Evolutionary conservation across 2,888 invertebrate genomes (phyloP).

Genomic region (Phasia obesa): DNA sequence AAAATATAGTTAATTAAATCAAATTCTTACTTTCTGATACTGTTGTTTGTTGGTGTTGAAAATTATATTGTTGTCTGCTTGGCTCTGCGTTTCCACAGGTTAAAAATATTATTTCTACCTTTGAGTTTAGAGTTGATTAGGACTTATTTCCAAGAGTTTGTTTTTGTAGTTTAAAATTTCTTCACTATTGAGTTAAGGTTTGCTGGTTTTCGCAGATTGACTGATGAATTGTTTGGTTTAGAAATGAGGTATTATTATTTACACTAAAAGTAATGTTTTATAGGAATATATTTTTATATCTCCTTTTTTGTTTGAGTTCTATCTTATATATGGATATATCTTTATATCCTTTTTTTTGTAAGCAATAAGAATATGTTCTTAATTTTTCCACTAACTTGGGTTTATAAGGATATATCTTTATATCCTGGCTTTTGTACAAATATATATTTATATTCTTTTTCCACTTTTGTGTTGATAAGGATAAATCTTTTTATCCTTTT

Average conservation of each 20-base stretch:
- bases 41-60: background rate
- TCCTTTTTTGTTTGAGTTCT: too few species aligned
- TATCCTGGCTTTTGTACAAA: background rate
- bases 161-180: background rate
- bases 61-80: conserved; percentile 1
- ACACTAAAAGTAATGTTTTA: too few species aligned
- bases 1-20: conserved; percentile 14
- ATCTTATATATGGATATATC: background rate
- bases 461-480: conserved; percentile 2
- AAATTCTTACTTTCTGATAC: conserved; percentile 13
- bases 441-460: background rate
- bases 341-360: too few species aligned
- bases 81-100: background rate
- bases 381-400: background rate
- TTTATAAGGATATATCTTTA: background rate
- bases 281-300: too few species aligned
- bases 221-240: too few species aligned
- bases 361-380: background rate
- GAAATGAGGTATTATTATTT: too few species aligned
- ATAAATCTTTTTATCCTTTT: conserved; percentile 22
- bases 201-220: background rate
- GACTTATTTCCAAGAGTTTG: too few species aligned
- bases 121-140: background rate
- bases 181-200: conserved; percentile 7
- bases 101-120: background rate